Evolutionary conservation across 2,113 vertebrate genomes (phyloP).

Genomic region (Tenebrosternarchus preto): DNA sequence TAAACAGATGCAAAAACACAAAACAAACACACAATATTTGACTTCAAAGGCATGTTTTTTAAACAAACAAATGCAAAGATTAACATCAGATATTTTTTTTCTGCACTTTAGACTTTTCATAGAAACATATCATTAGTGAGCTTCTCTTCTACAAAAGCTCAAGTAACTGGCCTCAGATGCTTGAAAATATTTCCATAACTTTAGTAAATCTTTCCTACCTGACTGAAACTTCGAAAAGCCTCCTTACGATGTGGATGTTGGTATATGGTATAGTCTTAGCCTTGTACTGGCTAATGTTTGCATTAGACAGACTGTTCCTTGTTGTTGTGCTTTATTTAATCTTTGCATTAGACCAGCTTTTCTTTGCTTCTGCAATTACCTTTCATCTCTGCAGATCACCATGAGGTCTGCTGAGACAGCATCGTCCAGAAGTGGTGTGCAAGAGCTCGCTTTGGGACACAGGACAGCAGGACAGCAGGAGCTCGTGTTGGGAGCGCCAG

Average conservation of each 20-base stretch:
- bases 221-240: not conserved
- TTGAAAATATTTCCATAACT: constrained; percentile 3
- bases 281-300: constrained; percentile 4
- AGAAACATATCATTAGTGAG: not conserved
- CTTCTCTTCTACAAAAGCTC: not conserved
- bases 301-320: not conserved
- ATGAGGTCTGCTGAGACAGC: constrained; percentile 30
- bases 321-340: not conserved
- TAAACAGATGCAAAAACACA: constrained; percentile 40
- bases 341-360: constrained; percentile 4
- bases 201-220: not conserved
- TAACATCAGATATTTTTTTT: constrained; percentile 15
- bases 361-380: constrained; percentile 37
- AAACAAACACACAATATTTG: constrained; percentile 47
- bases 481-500: not conserved
- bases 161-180: not conserved
- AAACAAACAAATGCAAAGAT: constrained; percentile 28
- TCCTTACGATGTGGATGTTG: not conserved
- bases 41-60: constrained; percentile 46
- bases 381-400: constrained; percentile 29
- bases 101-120: not conserved
- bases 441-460: not conserved
- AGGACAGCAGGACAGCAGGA: too few relatives aligned
- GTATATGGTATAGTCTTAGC: not conserved
- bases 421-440: constrained; percentile 23